phyloP scores from a whole-genome alignment of 2,888 invertebrate genomes.

The Danaus chrysippus region DNA sequence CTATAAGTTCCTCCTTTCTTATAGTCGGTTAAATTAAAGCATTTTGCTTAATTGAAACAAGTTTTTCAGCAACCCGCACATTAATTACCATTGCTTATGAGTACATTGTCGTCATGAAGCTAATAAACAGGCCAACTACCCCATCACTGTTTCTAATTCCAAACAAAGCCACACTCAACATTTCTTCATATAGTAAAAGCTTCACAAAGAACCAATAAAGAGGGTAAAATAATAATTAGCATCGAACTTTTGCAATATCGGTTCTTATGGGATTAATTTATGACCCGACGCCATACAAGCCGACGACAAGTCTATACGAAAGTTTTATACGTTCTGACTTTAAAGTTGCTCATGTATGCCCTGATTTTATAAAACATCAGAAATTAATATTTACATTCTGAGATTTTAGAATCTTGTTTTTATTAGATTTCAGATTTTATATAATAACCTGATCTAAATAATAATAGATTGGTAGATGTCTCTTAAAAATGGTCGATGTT shows the following conservation, averaged over 20 bases:
- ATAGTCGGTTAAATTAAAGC: too few relatives aligned
- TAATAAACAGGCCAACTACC: conserved; percentile 21
- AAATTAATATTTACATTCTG: conserved; percentile 8
- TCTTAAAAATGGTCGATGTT: too few relatives aligned
- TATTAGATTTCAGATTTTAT: too few relatives aligned
- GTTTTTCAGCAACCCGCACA: too few relatives aligned
- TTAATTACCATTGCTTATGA: not conserved
- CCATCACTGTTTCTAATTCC: conserved; percentile 32
- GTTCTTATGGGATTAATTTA: conserved; percentile 55
- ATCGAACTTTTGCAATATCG: conserved; percentile 55
- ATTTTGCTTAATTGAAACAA: too few relatives aligned
- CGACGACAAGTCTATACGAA: conserved; percentile 41
- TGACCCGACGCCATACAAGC: conserved; percentile 50
- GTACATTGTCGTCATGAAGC: conserved; percentile 8
- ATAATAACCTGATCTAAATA: too few relatives aligned
- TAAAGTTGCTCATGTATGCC: conserved; percentile 40
- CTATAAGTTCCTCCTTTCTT: too few relatives aligned
- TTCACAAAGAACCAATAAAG: conserved; percentile 42
- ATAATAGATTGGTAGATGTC: too few relatives aligned
- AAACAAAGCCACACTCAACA: conserved; percentile 32
- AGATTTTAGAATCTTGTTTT: not conserved
- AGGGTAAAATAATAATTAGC: conserved; percentile 45
- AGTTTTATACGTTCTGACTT: conserved; percentile 47
- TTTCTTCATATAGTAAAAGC: conserved; percentile 31
- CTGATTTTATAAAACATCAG: conserved; percentile 33